These are phyloP conservation scores for Tretioscincus oriximinensis DNA, from an alignment of 2,113 vertebrate genomes.

Conservation along the genomic window DNA sequence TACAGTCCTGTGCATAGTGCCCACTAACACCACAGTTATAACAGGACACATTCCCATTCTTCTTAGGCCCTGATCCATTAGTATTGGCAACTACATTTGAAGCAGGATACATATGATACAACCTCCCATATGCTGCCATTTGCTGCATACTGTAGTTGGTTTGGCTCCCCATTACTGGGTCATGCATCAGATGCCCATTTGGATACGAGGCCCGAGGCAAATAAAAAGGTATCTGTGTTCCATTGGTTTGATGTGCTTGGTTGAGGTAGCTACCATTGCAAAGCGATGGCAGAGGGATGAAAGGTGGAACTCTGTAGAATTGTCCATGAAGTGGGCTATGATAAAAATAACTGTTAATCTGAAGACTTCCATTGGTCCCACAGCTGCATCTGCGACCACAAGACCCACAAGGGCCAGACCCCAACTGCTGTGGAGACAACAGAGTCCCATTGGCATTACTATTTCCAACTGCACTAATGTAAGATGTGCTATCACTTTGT, in stretches of 20 bases:
- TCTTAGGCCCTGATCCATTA: conserved; percentile 85
- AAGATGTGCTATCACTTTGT: conserved; percentile 85
- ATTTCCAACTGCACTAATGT: conserved; percentile 81
- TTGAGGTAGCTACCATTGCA: conserved; percentile 94
- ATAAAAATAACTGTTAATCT: conserved; percentile 80
- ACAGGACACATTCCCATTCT: conserved; percentile 91
- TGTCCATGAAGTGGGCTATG: conserved; percentile 82
- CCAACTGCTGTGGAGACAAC: conserved; percentile 73
- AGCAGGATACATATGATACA: conserved; percentile 83
- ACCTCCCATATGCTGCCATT: conserved; percentile 84
- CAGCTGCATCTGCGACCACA: conserved; percentile 92
- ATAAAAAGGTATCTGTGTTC: conserved; percentile 85
- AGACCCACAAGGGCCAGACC: conserved; percentile 81
- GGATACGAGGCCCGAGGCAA: conserved; percentile 82
- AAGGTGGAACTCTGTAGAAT: conserved; percentile 83
- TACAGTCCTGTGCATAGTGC: conserved; percentile 93
- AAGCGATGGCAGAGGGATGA: conserved; percentile 86
- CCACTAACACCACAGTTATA: conserved; percentile 93
- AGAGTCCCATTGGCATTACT: conserved; percentile 70
- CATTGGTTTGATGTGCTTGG: conserved; percentile 89
- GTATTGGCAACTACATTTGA: conserved; percentile 78
- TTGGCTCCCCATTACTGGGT: conserved; percentile 87
- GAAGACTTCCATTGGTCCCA: conserved; percentile 79
- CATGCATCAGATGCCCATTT: conserved; percentile 80
- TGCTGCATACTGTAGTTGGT: conserved; percentile 89